Evolutionary conservation across 2,888 invertebrate species (phyloP), one percentile per base, ranked within the genome.

Genomic region (Lysandra coridon): DNA sequence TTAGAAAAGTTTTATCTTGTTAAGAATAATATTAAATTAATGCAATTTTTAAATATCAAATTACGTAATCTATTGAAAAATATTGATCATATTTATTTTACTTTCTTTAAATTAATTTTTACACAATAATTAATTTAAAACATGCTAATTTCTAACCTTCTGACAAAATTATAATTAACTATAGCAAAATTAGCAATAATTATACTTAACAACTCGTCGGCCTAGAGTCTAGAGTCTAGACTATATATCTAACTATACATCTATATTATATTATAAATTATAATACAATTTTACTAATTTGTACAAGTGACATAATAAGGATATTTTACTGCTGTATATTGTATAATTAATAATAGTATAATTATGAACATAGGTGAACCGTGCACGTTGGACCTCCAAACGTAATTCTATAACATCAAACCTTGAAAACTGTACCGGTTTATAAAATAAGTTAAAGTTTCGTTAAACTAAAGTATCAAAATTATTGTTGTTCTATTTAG

Each of bases 391-490:
- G 23, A 62, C 23, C 62, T 23, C 62, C 62, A 62, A 62, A 62
- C n/a, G 23, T 62, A 23, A 23, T 62, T 62, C 62, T 62, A 23
- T 62, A 62, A 62, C 62, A 62, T 62, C 62, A 7, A 62, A 62
- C 62, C 62, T 62, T 62, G 62, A 62, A 62, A 62, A 62, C 1
- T 62, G 62, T 62, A 62, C 62, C 23, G 62, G 62, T 62, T 62
- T 62, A 23, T 62, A 60, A 23, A 62, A 62, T 23, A 4, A 62
- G 23, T 62, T 6, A 7, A 6, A 62, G 23, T 62, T 62, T 23
- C n/a, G 23, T 23, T 62, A 23, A 62, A 62, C 10, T n/a, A 62
- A 62, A 14, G 3, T 53, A 53, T 53, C 3, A 1, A 53, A 53
- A 53, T 62, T 23, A 0, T 62, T 23, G 23, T 6, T 23, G 23